These are phyloP conservation scores for Thinocorus orbignyianus DNA, from an alignment of 2,113 vertebrate genomes.

Conservation along the genomic window DNA sequence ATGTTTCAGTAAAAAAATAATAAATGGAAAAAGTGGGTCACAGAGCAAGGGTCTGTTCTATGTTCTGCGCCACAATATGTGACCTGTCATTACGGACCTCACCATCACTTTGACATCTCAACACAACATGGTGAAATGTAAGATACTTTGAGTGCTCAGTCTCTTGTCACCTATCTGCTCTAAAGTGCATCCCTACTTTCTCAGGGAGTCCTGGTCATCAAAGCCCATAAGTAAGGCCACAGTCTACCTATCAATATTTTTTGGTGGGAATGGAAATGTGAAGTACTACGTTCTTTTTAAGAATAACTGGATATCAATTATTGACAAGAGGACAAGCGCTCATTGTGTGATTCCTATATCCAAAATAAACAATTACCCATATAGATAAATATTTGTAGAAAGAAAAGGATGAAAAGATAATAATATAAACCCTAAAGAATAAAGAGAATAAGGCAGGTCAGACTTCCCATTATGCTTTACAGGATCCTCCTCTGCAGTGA, in stretches of 20 bases:
- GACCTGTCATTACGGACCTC: background rate
- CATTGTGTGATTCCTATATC: background rate
- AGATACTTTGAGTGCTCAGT: background rate
- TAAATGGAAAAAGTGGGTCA: background rate
- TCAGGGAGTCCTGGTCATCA: background rate
- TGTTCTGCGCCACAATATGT: background rate
- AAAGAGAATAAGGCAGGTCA: background rate
- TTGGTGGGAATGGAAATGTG: background rate
- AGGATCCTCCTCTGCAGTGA: background rate
- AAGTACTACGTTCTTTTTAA: background rate
- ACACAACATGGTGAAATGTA: background rate
- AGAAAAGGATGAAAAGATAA: background rate
- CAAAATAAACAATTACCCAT: background rate
- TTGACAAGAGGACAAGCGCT: background rate
- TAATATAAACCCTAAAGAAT: background rate
- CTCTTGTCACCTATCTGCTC: background rate
- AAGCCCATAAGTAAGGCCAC: background rate
- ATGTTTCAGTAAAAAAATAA: background rate
- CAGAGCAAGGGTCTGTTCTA: background rate
- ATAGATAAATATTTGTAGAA: background rate
- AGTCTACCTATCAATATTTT: background rate
- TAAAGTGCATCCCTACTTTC: background rate
- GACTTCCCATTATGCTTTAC: background rate
- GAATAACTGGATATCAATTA: background rate
- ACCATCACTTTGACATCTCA: background rate